These are phyloP conservation scores for Hesperophylax magnus DNA, from an alignment of 1,140 invertebrate genomes.

Conservation along the genomic window DNA sequence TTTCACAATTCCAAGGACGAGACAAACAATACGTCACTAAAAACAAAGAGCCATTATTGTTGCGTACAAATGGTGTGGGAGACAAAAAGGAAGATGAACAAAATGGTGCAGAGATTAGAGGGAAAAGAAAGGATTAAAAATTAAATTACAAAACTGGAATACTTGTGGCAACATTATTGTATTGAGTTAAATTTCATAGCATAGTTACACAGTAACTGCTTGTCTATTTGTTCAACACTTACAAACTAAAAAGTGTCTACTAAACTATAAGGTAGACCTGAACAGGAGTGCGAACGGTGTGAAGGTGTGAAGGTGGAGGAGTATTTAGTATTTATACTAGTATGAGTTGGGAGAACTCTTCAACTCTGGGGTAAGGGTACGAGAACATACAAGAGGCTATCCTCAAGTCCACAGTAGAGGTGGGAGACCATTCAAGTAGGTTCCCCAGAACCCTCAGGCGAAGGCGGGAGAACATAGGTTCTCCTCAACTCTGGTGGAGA, in stretches of 20 bases:
- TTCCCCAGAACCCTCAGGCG: background rate
- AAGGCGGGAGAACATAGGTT: background rate
- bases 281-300: constrained; percentile 42
- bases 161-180: constrained; percentile 77
- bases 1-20: too few relatives aligned
- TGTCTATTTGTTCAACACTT: constrained; percentile 72
- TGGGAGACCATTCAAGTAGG: background rate
- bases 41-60: constrained; percentile 1
- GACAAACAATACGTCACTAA: too few relatives aligned
- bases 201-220: constrained; percentile 79
- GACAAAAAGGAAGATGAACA: background rate
- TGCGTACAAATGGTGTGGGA: background rate
- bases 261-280: constrained; percentile 25
- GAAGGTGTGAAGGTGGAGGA: background rate
- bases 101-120: constrained; percentile 22
- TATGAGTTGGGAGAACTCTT: background rate
- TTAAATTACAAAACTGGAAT: constrained; percentile 56
- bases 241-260: constrained; percentile 63
- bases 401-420: background rate
- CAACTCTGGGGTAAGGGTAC: background rate
- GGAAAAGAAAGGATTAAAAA: constrained; percentile 38
- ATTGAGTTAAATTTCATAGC: constrained; percentile 73
- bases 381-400: background rate
- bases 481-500: too few relatives aligned
- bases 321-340: constrained; percentile 22